A percentile compares a stretch with the other conserved stretches of the same genome.
These are phyloP conservation scores for Troides helena DNA, from an alignment of 2,888 invertebrate species.

Conservation along the genomic window DNA sequence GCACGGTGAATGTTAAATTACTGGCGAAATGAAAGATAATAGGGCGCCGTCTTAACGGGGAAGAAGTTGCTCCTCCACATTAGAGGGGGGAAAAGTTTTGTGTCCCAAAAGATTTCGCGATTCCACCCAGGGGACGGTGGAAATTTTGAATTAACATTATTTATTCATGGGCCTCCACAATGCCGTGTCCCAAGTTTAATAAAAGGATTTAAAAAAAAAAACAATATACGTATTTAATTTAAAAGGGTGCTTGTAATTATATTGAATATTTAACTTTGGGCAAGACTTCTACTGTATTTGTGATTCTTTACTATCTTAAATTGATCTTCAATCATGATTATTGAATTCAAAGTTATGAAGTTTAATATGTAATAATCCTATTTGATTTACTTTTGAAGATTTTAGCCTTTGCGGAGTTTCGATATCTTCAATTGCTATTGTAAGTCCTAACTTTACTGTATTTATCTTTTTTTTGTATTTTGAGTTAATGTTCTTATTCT, in stretches of 20 bases:
- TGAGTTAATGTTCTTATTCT: too few relatives aligned
- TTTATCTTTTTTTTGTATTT: too few relatives aligned
- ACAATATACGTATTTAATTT: constrained; percentile 7
- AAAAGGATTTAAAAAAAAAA: constrained; percentile 12
- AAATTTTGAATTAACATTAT: constrained; percentile 58
- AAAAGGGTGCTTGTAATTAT: neutral
- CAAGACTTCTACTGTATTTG: neutral
- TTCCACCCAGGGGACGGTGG: constrained; percentile 59
- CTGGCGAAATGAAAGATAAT: constrained; percentile 79
- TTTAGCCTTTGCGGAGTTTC: too few relatives aligned
- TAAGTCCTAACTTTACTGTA: too few relatives aligned
- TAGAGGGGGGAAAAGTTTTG: constrained; percentile 60
- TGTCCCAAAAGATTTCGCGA: constrained; percentile 71
- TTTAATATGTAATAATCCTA: too few relatives aligned
- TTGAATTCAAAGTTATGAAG: too few relatives aligned
- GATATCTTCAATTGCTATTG: too few relatives aligned
- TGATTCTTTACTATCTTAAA: neutral
- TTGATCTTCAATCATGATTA: neutral
- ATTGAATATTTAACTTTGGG: neutral
- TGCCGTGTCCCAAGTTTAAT: constrained; percentile 9
- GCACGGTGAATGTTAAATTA: constrained; percentile 77
- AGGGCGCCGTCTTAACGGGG: constrained; percentile 66
- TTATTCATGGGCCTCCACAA: constrained; percentile 66
- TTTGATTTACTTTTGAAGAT: too few relatives aligned
- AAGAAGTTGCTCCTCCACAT: constrained; percentile 48